Base-by-base conservation (phyloP, 1,140 invertebrate genomes). In the Linepithema humile region DNA sequence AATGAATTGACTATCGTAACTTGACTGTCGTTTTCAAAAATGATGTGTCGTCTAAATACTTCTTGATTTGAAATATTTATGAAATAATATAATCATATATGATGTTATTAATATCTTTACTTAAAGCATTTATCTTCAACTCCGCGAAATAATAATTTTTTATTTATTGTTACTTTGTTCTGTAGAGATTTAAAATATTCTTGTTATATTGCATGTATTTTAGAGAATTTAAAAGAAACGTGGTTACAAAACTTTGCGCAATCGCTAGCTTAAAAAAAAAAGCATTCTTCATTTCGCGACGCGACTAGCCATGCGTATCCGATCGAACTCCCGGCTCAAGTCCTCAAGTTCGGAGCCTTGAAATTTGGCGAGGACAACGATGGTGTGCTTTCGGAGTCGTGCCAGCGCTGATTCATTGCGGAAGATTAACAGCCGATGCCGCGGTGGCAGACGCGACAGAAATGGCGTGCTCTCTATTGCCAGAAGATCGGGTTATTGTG, bases 331-430 rank as follows among this genome's bases (percentile, higher is more conserved):
- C 38, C 32, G 26, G 12, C 17, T 3, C 43, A n/a, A n/a, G 15
- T 72, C 74, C 45, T 73, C 82, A 84, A 86, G 84, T 89, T 86
- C 77, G 72, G 20, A 86, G 70, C 82, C 88, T 89, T 89, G 84
- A 89, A 45, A 86, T 80, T 55, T 77, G 69, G 87, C 73, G 84
- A 85, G 55, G 45, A 78, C 67, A 15, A n/a, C n/a, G 67, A 40
- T 12, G 29, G 29, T n/a, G 48, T 40, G 35, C 17, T 26, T 83
- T 88, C 73, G 86, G 86, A 86, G 40, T 50, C 64, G 59, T 86
- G 86, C 80, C 88, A 89, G 55, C 50, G 53, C 64, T 84, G 84
- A 86, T 73, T 82, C 80, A 83, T 86, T 75, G 67, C 40, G 48
- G 48, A 70, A 84, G 80, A 89, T 88, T 70, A 77, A 88, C 78